phyloP scores from a whole-genome alignment of 2,888 invertebrate species.

The Stramonita haemastoma region DNA sequence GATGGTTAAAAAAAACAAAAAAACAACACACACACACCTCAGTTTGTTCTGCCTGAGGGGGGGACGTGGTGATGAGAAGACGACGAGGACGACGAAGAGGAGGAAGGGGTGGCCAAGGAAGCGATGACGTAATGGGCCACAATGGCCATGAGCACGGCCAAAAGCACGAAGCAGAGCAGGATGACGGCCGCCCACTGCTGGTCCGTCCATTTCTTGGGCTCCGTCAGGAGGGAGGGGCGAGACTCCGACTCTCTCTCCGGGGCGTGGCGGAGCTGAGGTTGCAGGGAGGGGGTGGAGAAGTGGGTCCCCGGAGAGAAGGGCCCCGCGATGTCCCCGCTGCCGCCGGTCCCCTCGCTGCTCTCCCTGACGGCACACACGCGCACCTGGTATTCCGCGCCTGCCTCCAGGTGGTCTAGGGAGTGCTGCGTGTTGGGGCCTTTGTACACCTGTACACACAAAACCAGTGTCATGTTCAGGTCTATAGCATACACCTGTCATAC shows the following conservation, averaged over 20 bases:
- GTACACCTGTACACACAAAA: constrained; percentile 76
- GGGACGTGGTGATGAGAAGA: too few species aligned
- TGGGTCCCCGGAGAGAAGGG: constrained; percentile 85
- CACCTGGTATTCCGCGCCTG: constrained; percentile 86
- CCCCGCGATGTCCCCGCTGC: constrained; percentile 78
- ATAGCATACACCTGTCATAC: too few species aligned
- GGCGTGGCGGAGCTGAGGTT: constrained; percentile 37
- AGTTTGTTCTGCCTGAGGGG: constrained; percentile 27
- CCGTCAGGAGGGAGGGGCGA: constrained; percentile 47
- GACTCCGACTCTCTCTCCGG: background rate
- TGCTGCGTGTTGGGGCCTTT: constrained; percentile 78
- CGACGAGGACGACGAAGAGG: background rate
- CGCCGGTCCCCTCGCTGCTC: constrained; percentile 78
- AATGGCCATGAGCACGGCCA: constrained; percentile 83
- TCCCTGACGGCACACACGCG: constrained; percentile 87
- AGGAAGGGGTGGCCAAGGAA: constrained; percentile 39
- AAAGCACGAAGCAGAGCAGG: constrained; percentile 81
- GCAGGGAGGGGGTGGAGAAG: constrained; percentile 79
- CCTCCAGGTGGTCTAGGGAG: constrained; percentile 83
- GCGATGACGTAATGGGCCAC: constrained; percentile 79
- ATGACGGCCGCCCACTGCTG: constrained; percentile 84
- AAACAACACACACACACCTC: background rate
- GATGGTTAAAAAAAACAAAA: too few species aligned
- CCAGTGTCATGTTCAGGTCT: background rate
- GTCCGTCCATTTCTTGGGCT: constrained; percentile 79